Percentiles rank a stretch among this genome's conserved stretches.
phyloP scores from a whole-genome alignment of 2,113 vertebrate species.

The Phaethornis superciliosus region DNA sequence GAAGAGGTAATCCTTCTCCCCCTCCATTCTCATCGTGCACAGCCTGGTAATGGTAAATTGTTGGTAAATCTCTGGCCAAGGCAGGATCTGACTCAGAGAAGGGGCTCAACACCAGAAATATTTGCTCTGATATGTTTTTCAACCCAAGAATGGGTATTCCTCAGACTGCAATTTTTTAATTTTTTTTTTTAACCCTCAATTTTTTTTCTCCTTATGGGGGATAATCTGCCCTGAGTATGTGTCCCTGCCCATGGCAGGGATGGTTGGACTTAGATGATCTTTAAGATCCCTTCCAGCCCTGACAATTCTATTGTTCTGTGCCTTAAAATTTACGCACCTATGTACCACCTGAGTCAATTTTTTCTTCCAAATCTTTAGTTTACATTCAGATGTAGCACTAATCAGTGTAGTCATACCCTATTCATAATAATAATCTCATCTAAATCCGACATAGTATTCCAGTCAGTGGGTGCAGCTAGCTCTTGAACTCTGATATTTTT shows the following conservation, averaged over 20 bases:
- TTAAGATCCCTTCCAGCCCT: too few species aligned
- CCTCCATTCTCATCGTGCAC: fast-evolving
- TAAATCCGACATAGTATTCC: constrained; percentile 12
- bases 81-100: not conserved
- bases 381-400: constrained; percentile 10
- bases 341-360: not conserved
- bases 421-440: constrained; percentile 6
- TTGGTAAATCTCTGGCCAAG: not conserved
- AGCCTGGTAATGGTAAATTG: not conserved
- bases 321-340: not conserved
- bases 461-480: not conserved
- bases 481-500: constrained; percentile 15
- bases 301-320: too few species aligned
- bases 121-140: not conserved
- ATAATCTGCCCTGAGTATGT: not conserved
- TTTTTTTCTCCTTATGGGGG: not conserved
- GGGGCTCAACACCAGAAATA: not conserved
- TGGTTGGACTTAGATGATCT: too few species aligned
- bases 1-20: not conserved
- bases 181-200: not conserved
- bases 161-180: not conserved
- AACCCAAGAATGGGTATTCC: not conserved
- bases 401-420: not conserved
- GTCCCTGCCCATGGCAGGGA: too few species aligned
- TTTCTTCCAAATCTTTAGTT: constrained; percentile 23